Percentiles rank a stretch among this genome's conserved stretches.
These are phyloP conservation scores for Paradisaea rubra DNA, from an alignment of 2,113 vertebrate genomes.

Conservation along the genomic window DNA sequence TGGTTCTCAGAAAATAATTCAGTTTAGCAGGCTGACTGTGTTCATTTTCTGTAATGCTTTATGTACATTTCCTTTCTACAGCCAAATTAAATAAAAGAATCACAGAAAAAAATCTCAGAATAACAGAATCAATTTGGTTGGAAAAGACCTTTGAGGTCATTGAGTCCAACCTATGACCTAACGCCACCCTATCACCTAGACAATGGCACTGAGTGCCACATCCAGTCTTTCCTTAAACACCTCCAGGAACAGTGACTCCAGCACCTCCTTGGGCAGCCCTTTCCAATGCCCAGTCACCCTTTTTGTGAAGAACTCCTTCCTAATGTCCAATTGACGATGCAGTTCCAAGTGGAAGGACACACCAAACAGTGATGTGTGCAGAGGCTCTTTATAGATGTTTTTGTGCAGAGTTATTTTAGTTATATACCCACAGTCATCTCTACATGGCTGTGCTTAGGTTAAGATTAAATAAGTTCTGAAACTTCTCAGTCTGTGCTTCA, in stretches of 20 bases:
- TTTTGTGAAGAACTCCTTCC: neutral
- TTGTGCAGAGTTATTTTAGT: neutral
- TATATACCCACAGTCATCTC: neutral
- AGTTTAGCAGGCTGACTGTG: neutral
- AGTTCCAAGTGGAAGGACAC: neutral
- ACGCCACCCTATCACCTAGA: neutral
- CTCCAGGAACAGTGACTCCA: neutral
- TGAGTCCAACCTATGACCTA: neutral
- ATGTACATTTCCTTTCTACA: neutral
- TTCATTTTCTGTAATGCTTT: neutral
- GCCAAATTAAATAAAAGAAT: neutral
- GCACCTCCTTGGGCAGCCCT: neutral
- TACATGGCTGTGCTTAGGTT: neutral
- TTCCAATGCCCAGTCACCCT: neutral
- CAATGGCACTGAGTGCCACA: neutral
- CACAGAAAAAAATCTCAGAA: neutral
- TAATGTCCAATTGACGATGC: neutral
- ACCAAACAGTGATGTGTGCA: neutral
- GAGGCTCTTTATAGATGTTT: neutral
- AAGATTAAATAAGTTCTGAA: neutral
- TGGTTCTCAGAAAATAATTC: neutral
- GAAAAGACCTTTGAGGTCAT: neutral
- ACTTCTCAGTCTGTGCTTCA: neutral
- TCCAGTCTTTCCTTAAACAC: neutral
- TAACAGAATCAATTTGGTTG: neutral